Evolutionary conservation across 2,888 invertebrate genomes (phyloP).

Genomic region (Metellina segmentata): DNA sequence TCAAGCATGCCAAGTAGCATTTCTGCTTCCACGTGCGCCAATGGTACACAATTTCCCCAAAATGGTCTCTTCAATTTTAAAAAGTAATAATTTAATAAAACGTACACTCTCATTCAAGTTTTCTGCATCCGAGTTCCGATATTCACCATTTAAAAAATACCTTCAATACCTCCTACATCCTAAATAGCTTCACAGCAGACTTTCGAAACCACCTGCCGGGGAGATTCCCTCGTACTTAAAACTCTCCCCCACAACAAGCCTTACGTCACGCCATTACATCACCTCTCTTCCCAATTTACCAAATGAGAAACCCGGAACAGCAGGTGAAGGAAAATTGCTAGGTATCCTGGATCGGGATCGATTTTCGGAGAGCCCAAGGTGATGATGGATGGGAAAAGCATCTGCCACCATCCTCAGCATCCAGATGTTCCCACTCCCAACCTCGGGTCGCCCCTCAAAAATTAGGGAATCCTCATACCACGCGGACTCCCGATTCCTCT

Average conservation of each 20-base stretch:
- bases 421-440: conserved; percentile 61
- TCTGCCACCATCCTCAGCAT: conserved; percentile 53
- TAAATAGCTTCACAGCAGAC: no score
- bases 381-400: conserved; percentile 64
- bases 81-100: no score
- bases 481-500: conserved; percentile 39
- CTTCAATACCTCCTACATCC: no score
- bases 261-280: background rate
- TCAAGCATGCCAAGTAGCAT: no score
- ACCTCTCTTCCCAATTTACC: conserved; percentile 10
- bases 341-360: conserved; percentile 27
- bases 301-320: conserved; percentile 20
- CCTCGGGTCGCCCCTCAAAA: conserved; percentile 25
- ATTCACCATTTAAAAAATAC: no score
- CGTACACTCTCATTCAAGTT: no score
- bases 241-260: background rate
- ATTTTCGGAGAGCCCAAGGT: conserved; percentile 25
- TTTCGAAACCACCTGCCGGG: no score
- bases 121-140: no score
- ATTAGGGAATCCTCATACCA: conserved; percentile 44
- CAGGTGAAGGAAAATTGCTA: conserved; percentile 58
- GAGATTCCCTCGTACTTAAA: background rate
- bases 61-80: no score
- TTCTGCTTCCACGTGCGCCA: no score
- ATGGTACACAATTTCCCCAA: no score